Evolutionary conservation across 2,797 vertebrate genomes (phyloP).

Genomic region (Pangasius djambal): DNA sequence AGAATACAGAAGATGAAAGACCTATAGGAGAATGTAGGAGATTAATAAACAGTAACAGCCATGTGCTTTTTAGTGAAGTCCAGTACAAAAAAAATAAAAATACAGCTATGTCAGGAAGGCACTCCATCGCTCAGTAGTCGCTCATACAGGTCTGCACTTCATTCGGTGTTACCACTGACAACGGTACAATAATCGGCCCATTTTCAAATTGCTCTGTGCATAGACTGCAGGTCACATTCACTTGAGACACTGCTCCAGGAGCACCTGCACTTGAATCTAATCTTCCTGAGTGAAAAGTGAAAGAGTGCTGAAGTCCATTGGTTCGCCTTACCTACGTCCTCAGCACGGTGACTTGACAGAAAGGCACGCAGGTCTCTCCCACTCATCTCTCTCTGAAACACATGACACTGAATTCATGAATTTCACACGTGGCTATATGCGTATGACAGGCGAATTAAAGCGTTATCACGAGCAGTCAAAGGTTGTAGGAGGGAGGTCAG

Average conservation of each 20-base stretch:
- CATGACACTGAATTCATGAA: neutral
- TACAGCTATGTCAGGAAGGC: constrained; percentile 20
- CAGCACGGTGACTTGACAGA: constrained; percentile 64
- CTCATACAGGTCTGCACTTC: constrained; percentile 10
- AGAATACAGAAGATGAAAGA: neutral
- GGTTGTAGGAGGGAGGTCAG: constrained; percentile 35
- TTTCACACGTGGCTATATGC: constrained; percentile 2
- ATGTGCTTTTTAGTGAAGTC: neutral
- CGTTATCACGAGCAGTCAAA: constrained; percentile 8
- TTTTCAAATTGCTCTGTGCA: constrained; percentile 32
- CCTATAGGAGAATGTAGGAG: neutral
- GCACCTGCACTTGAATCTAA: constrained; percentile 23
- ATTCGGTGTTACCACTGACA: constrained; percentile 29
- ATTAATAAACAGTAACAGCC: neutral
- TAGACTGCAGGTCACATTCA: constrained; percentile 29
- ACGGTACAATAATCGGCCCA: constrained; percentile 18
- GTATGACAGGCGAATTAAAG: constrained; percentile 40
- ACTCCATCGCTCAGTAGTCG: constrained; percentile 4
- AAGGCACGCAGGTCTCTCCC: constrained; percentile 64
- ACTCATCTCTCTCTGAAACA: constrained; percentile 67
- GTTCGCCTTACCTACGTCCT: constrained; percentile 73
- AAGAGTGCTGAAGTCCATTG: neutral
- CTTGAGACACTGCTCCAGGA: constrained; percentile 16
- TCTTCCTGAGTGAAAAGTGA: constrained; percentile 24
- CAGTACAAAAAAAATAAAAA: neutral